Base-by-base conservation (phyloP, 1,140 invertebrate genomes). In the Pectinophora gossypiella region DNA sequence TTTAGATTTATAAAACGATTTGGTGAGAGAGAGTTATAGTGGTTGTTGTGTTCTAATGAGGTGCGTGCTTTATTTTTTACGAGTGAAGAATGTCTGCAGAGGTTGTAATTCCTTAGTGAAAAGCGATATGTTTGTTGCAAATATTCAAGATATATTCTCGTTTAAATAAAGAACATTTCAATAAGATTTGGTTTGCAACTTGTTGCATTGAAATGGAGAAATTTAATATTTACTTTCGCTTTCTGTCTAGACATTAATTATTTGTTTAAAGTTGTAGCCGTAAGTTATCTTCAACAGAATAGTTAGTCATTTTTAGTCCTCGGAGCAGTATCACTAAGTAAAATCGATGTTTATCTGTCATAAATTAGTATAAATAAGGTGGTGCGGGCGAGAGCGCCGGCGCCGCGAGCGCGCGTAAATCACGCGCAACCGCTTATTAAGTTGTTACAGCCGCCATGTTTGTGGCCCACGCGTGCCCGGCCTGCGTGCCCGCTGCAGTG, bases 331-430 rank as follows among this genome's bases (percentile, higher is more conserved):
- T 67, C 53, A 64, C 67, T 76, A 72, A 82, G 69, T 76, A 72
- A 75, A 78, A 82, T 80, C 69, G 76, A 80, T 82, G 72, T 83
- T 78, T 82, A 81, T 80, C 72, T 76, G 75, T 83, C 71, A 73
- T 86, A 81, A 82, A 86, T 86, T 86, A 81, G 83, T 84, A 76
- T 73, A 84, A 82, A 77, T 76, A 76, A 72, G 70, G 63, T 57
- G 66, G 73, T 60, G 50, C 46, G 49, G 49, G 56, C 59, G 65
- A 70, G 55, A 70, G 77, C 79, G 78, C 77, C 78, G 80, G 83
- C 83, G 83, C 82, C 80, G 74, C 72, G 70, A 68, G 83, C 80
- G 60, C 61, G 73, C 76, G 79, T 83, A 84, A 83, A 86, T 86
- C 80, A 83, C 72, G 58, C 68, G 59, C 72, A 83, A 76, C 80